Conservation (phyloP, 64 coral and sea anemone species). For the Pocillopora damicornis region DNA sequence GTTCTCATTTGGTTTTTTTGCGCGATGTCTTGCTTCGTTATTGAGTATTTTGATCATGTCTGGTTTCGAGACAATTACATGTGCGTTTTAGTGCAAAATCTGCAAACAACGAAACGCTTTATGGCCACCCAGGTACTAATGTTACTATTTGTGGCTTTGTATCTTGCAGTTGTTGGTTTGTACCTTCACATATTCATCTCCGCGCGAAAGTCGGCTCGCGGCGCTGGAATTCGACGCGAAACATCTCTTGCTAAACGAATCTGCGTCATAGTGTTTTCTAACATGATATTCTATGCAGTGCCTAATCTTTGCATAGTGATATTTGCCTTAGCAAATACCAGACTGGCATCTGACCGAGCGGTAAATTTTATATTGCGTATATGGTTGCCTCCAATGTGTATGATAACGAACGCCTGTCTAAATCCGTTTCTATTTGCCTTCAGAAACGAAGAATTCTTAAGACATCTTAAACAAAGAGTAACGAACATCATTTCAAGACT, state of each 20-base stretch:
- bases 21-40: not conserved
- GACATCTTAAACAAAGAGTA: not conserved
- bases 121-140: conserved; percentile 29
- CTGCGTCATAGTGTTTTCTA: conserved; percentile 37
- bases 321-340: not conserved
- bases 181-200: conserved; percentile 42
- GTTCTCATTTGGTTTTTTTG: conserved; percentile 13
- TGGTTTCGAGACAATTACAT: conserved; percentile 30
- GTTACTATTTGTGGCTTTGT: conserved; percentile 20
- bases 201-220: conserved; percentile 1
- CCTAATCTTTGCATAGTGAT: conserved; percentile 39
- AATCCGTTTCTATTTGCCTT: conserved; percentile 49
- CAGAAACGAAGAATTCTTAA: conserved; percentile 39
- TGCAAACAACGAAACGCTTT: not conserved
- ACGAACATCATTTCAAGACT: not conserved
- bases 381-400: conserved; percentile 41
- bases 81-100: conserved; percentile 28
- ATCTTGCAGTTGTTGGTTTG: conserved; percentile 2
- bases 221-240: conserved; percentile 28
- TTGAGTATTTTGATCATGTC: not conserved
- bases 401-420: conserved; percentile 42
- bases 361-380: not conserved
- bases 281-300: conserved; percentile 41
- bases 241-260: conserved; percentile 30
- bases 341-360: not conserved